These are phyloP conservation scores for Tetragnatha montana DNA, from an alignment of 2,888 invertebrate genomes.

Conservation along the genomic window DNA sequence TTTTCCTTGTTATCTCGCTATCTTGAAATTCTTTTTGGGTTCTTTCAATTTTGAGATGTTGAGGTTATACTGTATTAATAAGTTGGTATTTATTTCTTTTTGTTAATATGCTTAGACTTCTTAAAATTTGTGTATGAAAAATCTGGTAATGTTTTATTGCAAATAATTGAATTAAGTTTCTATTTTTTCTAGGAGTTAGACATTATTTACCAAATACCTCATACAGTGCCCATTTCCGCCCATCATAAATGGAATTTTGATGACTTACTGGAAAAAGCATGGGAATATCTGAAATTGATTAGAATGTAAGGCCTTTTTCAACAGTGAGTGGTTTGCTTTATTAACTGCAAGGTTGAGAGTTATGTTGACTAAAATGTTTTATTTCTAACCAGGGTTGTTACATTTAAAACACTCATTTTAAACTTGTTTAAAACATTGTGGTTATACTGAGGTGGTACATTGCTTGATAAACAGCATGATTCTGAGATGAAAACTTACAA, in stretches of 20 bases:
- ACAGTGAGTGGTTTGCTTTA: slow-evolving; percentile 54
- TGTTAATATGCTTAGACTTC: background rate
- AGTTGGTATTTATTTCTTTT: no score
- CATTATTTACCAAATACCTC: slow-evolving; percentile 98
- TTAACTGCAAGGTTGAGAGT: no score
- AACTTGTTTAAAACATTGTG: no score
- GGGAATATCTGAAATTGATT: slow-evolving; percentile 95
- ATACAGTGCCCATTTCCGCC: slow-evolving; percentile 99
- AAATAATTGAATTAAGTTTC: background rate
- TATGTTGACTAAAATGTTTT: no score
- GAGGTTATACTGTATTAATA: background rate
- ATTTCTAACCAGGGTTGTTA: no score
- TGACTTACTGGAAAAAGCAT: slow-evolving; percentile 97
- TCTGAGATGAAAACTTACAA: no score
- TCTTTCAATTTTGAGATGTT: no score
- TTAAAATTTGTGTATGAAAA: background rate
- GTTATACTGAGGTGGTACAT: no score
- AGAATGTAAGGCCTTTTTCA: slow-evolving; percentile 84
- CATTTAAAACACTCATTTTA: no score
- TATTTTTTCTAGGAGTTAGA: slow-evolving; percentile 86
- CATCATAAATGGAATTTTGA: slow-evolving; percentile 99
- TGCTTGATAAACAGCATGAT: no score
- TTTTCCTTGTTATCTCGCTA: no score
- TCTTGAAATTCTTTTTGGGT: no score
- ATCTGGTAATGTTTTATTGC: background rate